Evolutionary conservation across 2,113 vertebrate species (phyloP).

Genomic region (Passer domesticus): DNA sequence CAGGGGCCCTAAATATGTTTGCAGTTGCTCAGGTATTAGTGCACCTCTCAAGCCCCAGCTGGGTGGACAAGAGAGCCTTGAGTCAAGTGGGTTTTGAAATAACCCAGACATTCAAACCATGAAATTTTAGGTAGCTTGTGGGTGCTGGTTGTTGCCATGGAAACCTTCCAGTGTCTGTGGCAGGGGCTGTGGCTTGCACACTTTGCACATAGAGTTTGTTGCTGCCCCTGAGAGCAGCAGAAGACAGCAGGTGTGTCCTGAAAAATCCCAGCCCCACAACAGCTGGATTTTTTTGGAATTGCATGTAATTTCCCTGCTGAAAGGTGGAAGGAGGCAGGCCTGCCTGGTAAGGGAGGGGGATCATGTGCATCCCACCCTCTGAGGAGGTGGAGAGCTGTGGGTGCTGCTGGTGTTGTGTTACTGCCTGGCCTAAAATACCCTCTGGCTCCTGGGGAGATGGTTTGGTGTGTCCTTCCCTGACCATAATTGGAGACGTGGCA

Average conservation of each 20-base stretch:
- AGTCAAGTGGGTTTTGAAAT: neutral
- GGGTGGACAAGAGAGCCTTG: neutral
- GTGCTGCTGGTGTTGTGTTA: neutral
- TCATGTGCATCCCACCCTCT: neutral
- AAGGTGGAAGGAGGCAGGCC: neutral
- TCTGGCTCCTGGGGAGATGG: rapidly evolving
- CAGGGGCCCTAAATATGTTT: neutral
- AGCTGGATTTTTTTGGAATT: neutral
- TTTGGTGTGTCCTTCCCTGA: neutral
- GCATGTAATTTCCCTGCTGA: rapidly evolving
- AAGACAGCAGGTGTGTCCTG: neutral
- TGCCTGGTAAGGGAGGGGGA: rapidly evolving
- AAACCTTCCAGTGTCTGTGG: neutral
- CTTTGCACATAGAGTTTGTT: neutral
- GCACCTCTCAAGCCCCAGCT: rapidly evolving
- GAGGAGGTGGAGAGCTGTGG: rapidly evolving
- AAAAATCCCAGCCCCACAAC: no score
- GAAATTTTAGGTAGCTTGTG: neutral
- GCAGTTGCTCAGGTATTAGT: neutral
- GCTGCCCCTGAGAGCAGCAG: neutral
- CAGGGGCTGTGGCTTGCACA: neutral
- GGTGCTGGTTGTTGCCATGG: neutral
- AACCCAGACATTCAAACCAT: neutral
- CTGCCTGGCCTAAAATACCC: neutral
- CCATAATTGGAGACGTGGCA: neutral